Percentiles rank a stretch among this genome's conserved stretches.
These are phyloP conservation scores for Neodiprion lecontei DNA, from an alignment of 1,140 invertebrate species.

Conservation along the genomic window DNA sequence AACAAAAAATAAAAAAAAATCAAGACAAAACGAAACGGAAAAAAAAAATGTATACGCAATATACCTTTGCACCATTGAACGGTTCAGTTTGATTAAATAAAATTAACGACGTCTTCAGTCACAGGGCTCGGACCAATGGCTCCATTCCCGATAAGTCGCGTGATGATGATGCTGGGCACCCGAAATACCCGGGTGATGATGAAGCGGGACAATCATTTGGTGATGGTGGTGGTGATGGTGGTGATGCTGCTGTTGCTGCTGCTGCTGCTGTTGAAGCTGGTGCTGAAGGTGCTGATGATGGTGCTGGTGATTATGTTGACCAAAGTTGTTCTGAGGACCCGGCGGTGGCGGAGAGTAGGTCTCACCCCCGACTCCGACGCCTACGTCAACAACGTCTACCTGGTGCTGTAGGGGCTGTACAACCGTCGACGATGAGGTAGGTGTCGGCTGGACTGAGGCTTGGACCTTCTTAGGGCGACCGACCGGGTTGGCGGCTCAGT, in stretches of 20 bases:
- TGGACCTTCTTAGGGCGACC: constrained; percentile 61
- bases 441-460: constrained; percentile 48
- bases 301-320: constrained; percentile 43
- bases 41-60: not conserved
- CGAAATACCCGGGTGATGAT: constrained; percentile 40
- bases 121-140: constrained; percentile 54
- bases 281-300: constrained; percentile 21
- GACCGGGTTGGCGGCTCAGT: constrained; percentile 70
- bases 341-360: constrained; percentile 60
- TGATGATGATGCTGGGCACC: constrained; percentile 40
- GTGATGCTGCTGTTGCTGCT: not conserved
- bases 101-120: constrained; percentile 38
- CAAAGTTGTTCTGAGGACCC: constrained; percentile 57
- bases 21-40: not conserved
- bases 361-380: constrained; percentile 51
- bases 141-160: constrained; percentile 54
- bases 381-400: constrained; percentile 54
- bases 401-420: constrained; percentile 33
- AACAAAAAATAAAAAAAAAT: not conserved
- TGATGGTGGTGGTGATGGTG: constrained; percentile 43
- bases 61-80: not conserved
- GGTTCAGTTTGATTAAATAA: not conserved
- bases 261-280: not conserved
- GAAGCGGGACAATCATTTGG: constrained; percentile 43
- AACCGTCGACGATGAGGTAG: constrained; percentile 32